Percentiles rank a stretch among this genome's conserved stretches.
Conservation (phyloP, 2,113 vertebrate genomes). For the Seriola aureovittata region DNA sequence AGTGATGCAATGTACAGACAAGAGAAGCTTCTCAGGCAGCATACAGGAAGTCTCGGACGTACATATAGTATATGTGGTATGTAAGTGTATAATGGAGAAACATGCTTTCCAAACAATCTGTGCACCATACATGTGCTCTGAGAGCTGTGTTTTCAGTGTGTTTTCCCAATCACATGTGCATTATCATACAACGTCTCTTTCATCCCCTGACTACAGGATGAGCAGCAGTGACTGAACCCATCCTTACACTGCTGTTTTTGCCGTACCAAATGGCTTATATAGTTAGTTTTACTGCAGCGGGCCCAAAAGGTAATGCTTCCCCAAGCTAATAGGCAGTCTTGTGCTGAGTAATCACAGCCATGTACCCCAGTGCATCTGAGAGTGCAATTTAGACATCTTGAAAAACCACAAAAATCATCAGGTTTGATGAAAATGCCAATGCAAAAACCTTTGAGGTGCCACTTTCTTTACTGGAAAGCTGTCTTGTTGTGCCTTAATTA, state of each 20-base stretch:
- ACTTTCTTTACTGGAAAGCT: not conserved
- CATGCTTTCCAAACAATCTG: not conserved
- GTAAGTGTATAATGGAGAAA: not conserved
- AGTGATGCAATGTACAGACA: slow-evolving; percentile 41
- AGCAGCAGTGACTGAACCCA: not conserved
- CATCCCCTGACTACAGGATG: not conserved
- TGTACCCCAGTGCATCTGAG: slow-evolving; percentile 6
- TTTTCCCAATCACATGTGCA: not conserved
- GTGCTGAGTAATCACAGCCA: slow-evolving; percentile 43
- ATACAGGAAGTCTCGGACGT: not conserved
- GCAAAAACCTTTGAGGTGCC: slow-evolving; percentile 12
- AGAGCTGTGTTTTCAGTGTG: not conserved
- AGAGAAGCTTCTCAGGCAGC: not conserved
- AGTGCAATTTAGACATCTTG: slow-evolving; percentile 24
- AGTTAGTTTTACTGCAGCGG: slow-evolving; percentile 17
- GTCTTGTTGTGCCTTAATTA: slow-evolving; percentile 19
- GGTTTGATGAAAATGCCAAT: slow-evolving; percentile 12
- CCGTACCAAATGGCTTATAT: not conserved
- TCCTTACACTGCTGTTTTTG: slow-evolving; percentile 4
- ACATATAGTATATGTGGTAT: not conserved
- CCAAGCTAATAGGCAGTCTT: slow-evolving; percentile 30
- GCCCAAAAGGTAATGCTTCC: slow-evolving; percentile 7
- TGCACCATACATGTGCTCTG: not conserved
- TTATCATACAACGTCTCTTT: not conserved
- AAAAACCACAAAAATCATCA: slow-evolving; percentile 21